A percentile compares a stretch with the other conserved stretches of the same genome.
phyloP scores from a whole-genome alignment of 2,797 vertebrate genomes.

The Rhincodon typus region DNA sequence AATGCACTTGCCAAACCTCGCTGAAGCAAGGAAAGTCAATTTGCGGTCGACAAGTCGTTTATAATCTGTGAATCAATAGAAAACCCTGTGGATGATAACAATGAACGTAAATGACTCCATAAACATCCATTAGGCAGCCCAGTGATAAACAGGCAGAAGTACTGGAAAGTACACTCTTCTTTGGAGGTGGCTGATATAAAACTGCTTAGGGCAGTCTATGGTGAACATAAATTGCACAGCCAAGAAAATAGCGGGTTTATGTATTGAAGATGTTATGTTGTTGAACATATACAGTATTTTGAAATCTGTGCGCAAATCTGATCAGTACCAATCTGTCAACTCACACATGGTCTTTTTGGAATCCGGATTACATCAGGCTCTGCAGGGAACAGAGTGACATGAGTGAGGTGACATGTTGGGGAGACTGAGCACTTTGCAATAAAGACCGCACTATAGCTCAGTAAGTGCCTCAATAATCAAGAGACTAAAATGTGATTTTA shows the following conservation, averaged over 20 bases:
- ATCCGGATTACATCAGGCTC: not conserved
- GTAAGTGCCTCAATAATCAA: slow-evolving; percentile 17
- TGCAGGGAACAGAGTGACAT: not conserved
- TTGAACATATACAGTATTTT: not conserved
- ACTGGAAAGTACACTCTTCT: not conserved
- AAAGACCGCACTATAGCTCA: not conserved
- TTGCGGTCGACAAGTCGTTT: slow-evolving; percentile 1
- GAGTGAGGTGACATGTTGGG: not conserved
- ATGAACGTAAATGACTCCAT: slow-evolving; percentile 9
- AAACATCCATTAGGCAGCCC: slow-evolving; percentile 21
- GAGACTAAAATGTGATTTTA: not conserved
- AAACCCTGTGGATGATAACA: not conserved
- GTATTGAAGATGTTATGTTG: not conserved
- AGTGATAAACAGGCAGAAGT: slow-evolving; percentile 14
- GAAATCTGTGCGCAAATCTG: not conserved
- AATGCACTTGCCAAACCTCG: not conserved
- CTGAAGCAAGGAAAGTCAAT: not conserved
- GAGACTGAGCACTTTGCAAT: not conserved
- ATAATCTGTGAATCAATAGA: slow-evolving; percentile 29
- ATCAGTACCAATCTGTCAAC: not conserved
- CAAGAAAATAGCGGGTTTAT: not conserved
- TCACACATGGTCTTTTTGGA: no score
- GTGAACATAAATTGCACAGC: not conserved
- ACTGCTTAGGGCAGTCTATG: no score
- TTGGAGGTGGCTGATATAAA: not conserved